A percentile compares a stretch with the other conserved stretches of the same genome.
Conservation (phyloP, 2,888 invertebrate genomes). For the Amaurobius ferox region DNA sequence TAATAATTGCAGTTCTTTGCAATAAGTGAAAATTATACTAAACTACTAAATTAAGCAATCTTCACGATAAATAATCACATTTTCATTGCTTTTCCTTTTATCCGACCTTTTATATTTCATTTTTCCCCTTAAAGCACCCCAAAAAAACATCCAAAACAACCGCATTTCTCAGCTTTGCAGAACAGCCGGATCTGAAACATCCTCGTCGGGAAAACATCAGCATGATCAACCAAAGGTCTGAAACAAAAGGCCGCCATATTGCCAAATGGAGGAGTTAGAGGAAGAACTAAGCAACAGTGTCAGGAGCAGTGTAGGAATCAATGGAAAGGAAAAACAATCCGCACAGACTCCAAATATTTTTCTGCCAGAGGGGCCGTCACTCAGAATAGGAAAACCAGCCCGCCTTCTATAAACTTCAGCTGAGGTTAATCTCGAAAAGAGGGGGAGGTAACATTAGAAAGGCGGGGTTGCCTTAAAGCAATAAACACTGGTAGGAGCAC, state of each 20-base stretch:
- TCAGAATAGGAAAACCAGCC: conserved; percentile 37
- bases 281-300: conserved; percentile 43
- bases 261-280: conserved; percentile 23
- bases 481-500: conserved; percentile 56
- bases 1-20: no score
- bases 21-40: no score
- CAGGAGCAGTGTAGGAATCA: conserved; percentile 59
- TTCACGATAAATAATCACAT: no score
- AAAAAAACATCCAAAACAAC: no score
- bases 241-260: not conserved
- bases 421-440: conserved; percentile 56
- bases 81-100: no score
- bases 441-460: conserved; percentile 41
- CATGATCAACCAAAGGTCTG: not conserved
- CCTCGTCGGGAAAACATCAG: no score
- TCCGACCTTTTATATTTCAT: no score
- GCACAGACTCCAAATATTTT: conserved; percentile 68
- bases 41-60: no score
- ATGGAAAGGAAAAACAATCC: conserved; percentile 69
- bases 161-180: no score
- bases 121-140: no score
- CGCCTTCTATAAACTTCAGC: conserved; percentile 50
- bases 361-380: conserved; percentile 66
- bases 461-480: conserved; percentile 65
- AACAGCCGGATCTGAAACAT: no score